Conservation (phyloP, 2,113 vertebrate species). For the Plestiodon gilberti region DNA sequence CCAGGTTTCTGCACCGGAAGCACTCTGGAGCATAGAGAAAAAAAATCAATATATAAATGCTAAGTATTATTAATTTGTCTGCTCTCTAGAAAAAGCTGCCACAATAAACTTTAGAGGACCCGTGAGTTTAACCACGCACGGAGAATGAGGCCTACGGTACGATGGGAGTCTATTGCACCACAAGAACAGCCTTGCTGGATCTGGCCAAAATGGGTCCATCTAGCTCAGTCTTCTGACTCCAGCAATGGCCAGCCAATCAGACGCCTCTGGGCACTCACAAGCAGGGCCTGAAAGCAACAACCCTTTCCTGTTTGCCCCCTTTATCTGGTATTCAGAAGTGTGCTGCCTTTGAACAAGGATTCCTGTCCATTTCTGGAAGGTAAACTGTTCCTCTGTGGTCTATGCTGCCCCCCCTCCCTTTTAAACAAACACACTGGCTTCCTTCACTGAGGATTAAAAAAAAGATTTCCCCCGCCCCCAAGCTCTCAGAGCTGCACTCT, state of each 20-base stretch:
- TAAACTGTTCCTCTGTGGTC: neutral
- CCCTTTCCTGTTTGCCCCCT: neutral
- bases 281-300: neutral
- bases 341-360: neutral
- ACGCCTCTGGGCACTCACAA: neutral
- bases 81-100: too few relatives aligned
- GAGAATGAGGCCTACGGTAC: too few relatives aligned
- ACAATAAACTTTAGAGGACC: too few relatives aligned
- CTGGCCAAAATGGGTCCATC: too few relatives aligned
- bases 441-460: constrained; percentile 9
- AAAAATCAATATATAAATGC: too few relatives aligned
- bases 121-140: too few relatives aligned
- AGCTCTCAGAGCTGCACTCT: constrained; percentile 4
- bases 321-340: neutral
- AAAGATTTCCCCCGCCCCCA: neutral
- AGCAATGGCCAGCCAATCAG: neutral
- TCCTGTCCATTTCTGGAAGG: neutral
- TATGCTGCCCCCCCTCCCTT: neutral
- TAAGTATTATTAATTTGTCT: too few relatives aligned
- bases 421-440: constrained; percentile 1
- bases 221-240: too few relatives aligned
- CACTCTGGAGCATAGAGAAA: too few relatives aligned
- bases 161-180: too few relatives aligned
- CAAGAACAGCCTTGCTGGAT: too few relatives aligned
- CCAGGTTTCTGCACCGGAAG: too few relatives aligned